Evolutionary conservation across 92 coral and sea anemone species (phyloP).

Genomic region (Porites cylindrica): DNA sequence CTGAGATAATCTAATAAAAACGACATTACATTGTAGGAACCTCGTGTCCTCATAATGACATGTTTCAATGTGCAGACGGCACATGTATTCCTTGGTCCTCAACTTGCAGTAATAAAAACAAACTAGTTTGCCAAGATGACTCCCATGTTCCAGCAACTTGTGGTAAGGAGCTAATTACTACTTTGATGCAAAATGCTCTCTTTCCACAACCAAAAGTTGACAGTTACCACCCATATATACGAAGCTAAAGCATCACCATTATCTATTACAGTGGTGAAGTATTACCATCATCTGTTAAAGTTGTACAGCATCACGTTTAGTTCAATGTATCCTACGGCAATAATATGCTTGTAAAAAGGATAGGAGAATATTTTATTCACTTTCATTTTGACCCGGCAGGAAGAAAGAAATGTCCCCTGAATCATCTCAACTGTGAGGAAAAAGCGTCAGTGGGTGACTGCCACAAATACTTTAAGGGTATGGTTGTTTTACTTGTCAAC

Average conservation of each 20-base stretch:
- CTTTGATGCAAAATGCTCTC: background rate
- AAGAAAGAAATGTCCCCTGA: constrained; percentile 36
- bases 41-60: constrained; percentile 3
- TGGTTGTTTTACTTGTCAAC: background rate
- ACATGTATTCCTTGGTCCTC: constrained; percentile 44
- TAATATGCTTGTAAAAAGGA: too few relatives aligned
- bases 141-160: constrained; percentile 17
- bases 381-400: background rate
- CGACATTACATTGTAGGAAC: constrained; percentile 9
- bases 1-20: background rate
- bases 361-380: background rate
- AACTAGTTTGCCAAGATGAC: constrained; percentile 25
- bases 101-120: constrained; percentile 13
- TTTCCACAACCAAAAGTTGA: too few relatives aligned
- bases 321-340: too few relatives aligned
- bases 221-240: too few relatives aligned
- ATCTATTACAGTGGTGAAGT: too few relatives aligned
- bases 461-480: constrained; percentile 19
- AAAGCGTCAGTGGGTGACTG: background rate
- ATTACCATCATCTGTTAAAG: too few relatives aligned
- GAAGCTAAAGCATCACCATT: too few relatives aligned
- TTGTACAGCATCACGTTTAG: too few relatives aligned
- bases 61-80: constrained; percentile 46
- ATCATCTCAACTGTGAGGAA: constrained; percentile 55
- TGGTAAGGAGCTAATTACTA: background rate